Conservation (phyloP, 2,797 vertebrate species). For the Cichlasoma orientale region DNA sequence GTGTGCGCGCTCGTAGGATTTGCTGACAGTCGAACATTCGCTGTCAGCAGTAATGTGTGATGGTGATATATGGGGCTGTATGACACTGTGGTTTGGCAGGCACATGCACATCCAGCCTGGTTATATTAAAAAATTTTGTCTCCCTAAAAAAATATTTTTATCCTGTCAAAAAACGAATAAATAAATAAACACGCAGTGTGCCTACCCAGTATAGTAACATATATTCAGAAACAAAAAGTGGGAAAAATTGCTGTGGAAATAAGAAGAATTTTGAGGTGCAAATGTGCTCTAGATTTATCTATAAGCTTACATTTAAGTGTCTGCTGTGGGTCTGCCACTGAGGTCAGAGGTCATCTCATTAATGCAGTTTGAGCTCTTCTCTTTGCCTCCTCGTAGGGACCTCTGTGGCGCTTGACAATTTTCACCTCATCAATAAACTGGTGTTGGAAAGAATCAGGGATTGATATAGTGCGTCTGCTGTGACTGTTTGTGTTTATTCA, state of each 20-base stretch:
- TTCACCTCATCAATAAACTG: conserved; percentile 41
- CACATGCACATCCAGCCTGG: conserved; percentile 23
- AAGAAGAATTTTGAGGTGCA: not conserved
- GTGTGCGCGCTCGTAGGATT: conserved; percentile 21
- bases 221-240: conserved; percentile 11
- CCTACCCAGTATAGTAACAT: conserved; percentile 6
- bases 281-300: conserved; percentile 17
- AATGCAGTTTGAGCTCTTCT: conserved; percentile 57
- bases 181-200: not conserved
- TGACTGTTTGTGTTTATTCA: conserved; percentile 24
- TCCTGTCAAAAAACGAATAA: not conserved
- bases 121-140: not conserved
- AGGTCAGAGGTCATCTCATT: conserved; percentile 62
- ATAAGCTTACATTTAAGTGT: conserved; percentile 23
- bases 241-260: conserved; percentile 6
- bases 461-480: conserved; percentile 19
- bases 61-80: conserved; percentile 63
- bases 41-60: conserved; percentile 70
- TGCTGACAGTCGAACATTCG: conserved; percentile 71
- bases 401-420: conserved; percentile 51
- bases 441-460: conserved; percentile 30
- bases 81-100: conserved; percentile 54
- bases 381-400: conserved; percentile 29
- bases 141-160: conserved; percentile 16
- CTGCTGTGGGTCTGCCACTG: not conserved